Evolutionary conservation across 1,140 invertebrate genomes (phyloP), one percentile per base, ranked within the genome.

Genomic region (Mactra quadrangularis): DNA sequence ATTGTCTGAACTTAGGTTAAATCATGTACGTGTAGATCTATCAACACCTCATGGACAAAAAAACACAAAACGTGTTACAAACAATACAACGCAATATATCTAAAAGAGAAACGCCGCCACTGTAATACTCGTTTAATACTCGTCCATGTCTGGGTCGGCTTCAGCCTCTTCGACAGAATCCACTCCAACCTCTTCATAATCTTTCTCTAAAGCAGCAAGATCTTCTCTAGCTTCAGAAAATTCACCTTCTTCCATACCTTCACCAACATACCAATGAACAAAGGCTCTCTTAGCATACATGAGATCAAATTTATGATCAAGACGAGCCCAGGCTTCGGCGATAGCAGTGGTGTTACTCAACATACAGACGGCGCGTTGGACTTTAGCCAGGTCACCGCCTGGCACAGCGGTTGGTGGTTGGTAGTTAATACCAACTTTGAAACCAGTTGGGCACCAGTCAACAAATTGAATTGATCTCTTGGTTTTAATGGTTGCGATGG

Each of bases 161-260:
- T 78, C 84, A 9, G 53, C 84, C 57, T 85, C 79, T 15, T n/a
- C n/a, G n/a, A 72, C 72, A 22, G 79, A 83, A 38, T 85, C 84
- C 19, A 84, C 84, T 1, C 84, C 85, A 15, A 85, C 81, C 64
- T 88, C 81, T 50, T 87, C 82, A 31, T 86, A 81, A 27, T 87
- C 87, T 81, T 89, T 90, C 89, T 76, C 89, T 70, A 76, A 87
- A 72, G 96, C 96, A 53, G 96, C 96, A 88, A 97, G 93, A 95
- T 97, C 97, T 96, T 97, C 96, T 87, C 96, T 95, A 53, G 97
- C 97, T 92, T 97, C 96, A 7, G 87, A 83, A 62, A 93, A 91
- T 77, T 93, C 92, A 45, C 88, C 91, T 93, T 96, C 95, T 88
- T 96, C 95, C 95, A 96, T 96, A 85, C 96, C 96, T 85, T 94